Conservation (phyloP, 2,888 invertebrate genomes). For the Athrips mouffetella region DNA sequence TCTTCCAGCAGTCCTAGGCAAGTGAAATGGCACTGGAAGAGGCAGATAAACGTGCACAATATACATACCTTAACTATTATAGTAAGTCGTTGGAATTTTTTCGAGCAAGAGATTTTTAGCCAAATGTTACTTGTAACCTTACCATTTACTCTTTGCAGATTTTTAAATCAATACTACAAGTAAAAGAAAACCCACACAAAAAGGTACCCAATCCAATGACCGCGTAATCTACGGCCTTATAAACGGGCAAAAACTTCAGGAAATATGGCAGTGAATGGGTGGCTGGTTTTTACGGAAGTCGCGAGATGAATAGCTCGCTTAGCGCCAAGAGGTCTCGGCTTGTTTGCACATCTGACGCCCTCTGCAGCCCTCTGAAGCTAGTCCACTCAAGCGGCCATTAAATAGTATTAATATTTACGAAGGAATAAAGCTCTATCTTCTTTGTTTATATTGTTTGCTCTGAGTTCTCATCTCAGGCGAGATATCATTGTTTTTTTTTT, state of each 20-base stretch:
- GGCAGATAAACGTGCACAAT: too few species aligned
- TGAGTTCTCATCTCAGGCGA: too few species aligned
- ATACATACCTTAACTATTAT: too few species aligned
- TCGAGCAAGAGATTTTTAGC: too few species aligned
- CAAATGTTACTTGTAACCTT: too few species aligned
- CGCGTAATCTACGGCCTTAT: conserved; percentile 37
- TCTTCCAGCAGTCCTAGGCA: too few species aligned
- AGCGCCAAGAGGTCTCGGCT: conserved; percentile 26
- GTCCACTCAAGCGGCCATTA: not conserved
- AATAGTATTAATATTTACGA: conserved; percentile 4
- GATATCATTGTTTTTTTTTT: too few species aligned
- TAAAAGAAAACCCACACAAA: conserved; percentile 7
- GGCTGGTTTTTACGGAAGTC: conserved; percentile 37
- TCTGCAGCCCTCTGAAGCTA: conserved; percentile 5
- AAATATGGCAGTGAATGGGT: conserved; percentile 33
- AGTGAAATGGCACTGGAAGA: too few species aligned
- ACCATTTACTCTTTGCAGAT: too few species aligned
- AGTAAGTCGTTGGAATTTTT: too few species aligned
- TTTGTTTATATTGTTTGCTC: too few species aligned
- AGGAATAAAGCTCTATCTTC: not conserved
- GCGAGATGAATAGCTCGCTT: conserved; percentile 40
- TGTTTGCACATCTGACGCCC: conserved; percentile 35
- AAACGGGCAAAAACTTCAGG: conserved; percentile 41
- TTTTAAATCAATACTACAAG: too few species aligned
- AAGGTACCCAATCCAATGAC: conserved; percentile 1